These are phyloP conservation scores for Theretra japonica DNA, from an alignment of 2,888 invertebrate genomes.

Conservation along the genomic window DNA sequence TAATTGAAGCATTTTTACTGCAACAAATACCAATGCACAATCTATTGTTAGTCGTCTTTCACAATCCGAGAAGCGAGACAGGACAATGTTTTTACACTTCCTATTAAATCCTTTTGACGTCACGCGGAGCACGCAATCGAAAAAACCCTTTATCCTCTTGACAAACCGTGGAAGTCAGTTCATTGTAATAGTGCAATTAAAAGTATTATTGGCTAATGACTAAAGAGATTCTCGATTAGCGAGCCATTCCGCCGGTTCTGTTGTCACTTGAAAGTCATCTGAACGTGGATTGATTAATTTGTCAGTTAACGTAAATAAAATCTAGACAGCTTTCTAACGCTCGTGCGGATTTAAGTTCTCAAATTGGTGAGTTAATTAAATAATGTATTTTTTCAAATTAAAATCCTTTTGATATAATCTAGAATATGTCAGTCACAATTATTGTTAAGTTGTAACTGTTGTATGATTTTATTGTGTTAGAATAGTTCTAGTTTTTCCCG, in stretches of 20 bases:
- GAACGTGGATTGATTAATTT: slow-evolving; percentile 3
- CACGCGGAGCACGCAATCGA: slow-evolving; percentile 7
- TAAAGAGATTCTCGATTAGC: not conserved
- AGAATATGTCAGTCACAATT: too few species aligned
- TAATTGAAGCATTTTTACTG: not conserved
- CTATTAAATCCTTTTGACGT: slow-evolving; percentile 17
- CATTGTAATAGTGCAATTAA: slow-evolving; percentile 20
- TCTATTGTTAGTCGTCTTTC: slow-evolving; percentile 12
- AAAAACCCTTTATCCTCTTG: slow-evolving; percentile 9
- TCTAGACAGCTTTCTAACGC: not conserved
- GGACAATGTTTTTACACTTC: not conserved
- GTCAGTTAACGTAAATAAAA: not conserved
- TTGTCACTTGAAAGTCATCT: slow-evolving; percentile 21
- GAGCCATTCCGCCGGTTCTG: not conserved
- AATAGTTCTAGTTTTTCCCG: too few species aligned
- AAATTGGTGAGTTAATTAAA: slow-evolving; percentile 5
- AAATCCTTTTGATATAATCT: too few species aligned
- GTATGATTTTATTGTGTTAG: too few species aligned
- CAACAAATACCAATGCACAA: not conserved
- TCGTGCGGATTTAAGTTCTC: not conserved
- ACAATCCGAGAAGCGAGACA: slow-evolving; percentile 11
- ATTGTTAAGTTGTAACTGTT: too few species aligned
- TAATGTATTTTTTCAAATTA: not conserved
- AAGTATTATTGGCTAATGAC: slow-evolving; percentile 8
- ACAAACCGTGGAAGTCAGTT: slow-evolving; percentile 15